Evolutionary conservation across 2,797 vertebrate species (phyloP).

Genomic region (Falco cherrug): DNA sequence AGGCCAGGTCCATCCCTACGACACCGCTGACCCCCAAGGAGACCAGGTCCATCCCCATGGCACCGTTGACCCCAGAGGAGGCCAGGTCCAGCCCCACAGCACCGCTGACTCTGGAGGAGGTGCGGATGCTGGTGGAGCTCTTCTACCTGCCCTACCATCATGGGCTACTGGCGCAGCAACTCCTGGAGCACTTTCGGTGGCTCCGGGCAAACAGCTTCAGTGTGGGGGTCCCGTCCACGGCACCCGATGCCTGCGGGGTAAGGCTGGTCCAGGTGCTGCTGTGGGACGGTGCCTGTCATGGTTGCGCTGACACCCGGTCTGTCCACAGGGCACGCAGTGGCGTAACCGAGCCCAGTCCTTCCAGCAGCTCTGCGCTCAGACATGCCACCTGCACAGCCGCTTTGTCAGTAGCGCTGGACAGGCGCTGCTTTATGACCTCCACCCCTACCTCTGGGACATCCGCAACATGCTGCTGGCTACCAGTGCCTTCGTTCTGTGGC

Average conservation of each 20-base stretch:
- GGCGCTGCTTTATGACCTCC: constrained; percentile 86
- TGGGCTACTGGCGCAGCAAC: constrained; percentile 76
- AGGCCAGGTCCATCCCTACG: accelerated
- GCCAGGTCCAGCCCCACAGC: background rate
- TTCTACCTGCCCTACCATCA: constrained; percentile 88
- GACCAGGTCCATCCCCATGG: background rate
- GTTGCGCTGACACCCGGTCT: accelerated
- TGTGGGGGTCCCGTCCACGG: constrained; percentile 76
- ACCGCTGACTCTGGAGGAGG: constrained; percentile 76
- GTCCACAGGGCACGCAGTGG: constrained; percentile 78
- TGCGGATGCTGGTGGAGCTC: constrained; percentile 84
- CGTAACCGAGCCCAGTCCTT: constrained; percentile 76
- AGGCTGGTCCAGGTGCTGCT: background rate
- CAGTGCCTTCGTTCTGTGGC: constrained; percentile 85
- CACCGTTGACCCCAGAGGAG: background rate
- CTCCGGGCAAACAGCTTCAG: constrained; percentile 82
- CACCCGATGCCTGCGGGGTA: constrained; percentile 74
- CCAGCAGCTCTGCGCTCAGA: constrained; percentile 78
- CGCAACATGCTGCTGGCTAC: constrained; percentile 84
- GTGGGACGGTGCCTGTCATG: accelerated
- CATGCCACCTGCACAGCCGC: constrained; percentile 81
- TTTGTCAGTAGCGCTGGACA: constrained; percentile 80
- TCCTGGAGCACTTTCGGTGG: constrained; percentile 86
- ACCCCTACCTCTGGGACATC: constrained; percentile 89
- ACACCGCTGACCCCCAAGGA: background rate